These are phyloP conservation scores for Rousettus madagascariensis DNA, from an alignment of 2,797 vertebrate genomes.

Conservation along the genomic window DNA sequence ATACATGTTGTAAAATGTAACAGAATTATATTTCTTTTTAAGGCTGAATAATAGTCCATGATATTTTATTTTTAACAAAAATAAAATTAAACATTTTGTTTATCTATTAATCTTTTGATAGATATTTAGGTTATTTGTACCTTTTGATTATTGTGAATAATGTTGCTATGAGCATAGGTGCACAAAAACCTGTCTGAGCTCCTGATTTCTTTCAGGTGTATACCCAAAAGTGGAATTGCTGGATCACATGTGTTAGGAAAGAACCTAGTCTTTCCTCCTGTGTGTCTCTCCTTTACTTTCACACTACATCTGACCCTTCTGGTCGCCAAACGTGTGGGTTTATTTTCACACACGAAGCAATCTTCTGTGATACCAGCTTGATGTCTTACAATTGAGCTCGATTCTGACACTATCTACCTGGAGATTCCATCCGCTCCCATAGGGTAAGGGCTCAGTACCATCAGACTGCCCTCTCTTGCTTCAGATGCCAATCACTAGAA, in stretches of 20 bases:
- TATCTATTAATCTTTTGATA: background rate
- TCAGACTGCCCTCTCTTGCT: background rate
- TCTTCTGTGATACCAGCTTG: background rate
- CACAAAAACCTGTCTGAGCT: background rate
- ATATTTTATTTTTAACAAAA: too few relatives aligned
- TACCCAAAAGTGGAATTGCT: background rate
- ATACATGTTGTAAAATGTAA: background rate
- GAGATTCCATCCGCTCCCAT: background rate
- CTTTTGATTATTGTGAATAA: background rate
- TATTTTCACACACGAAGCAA: background rate
- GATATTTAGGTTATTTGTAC: background rate
- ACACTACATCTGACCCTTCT: background rate
- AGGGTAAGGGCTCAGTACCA: background rate
- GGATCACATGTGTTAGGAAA: background rate
- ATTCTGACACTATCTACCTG: background rate
- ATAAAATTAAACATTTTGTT: background rate
- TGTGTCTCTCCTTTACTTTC: background rate
- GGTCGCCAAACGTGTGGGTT: background rate
- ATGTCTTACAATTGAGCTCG: background rate
- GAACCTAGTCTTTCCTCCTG: background rate
- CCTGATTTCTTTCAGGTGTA: background rate
- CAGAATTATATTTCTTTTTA: background rate
- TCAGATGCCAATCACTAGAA: background rate
- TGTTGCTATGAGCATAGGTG: background rate
- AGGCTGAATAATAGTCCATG: background rate